Conservation (phyloP, 2,797 vertebrate species). For the Furcifer pardalis region DNA sequence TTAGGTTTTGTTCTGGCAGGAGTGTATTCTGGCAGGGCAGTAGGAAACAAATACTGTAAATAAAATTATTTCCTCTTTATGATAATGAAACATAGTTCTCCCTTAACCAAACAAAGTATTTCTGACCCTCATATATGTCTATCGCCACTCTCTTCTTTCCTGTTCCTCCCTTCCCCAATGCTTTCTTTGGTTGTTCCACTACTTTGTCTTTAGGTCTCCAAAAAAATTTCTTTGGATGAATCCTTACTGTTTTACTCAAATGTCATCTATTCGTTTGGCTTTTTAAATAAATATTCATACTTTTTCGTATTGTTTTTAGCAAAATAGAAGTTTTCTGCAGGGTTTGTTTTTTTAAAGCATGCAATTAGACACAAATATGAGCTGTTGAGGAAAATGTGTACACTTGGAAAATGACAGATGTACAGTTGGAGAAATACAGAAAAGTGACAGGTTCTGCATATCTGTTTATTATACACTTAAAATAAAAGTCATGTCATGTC, state of each 20-base stretch:
- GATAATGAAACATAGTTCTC: conserved; percentile 28
- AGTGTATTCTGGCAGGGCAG: conserved; percentile 37
- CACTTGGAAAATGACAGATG: too few species aligned
- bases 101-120: conserved; percentile 3
- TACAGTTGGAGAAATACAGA: too few species aligned
- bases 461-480: too few species aligned
- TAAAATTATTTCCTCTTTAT: conserved; percentile 50
- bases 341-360: too few species aligned
- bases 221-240: conserved; percentile 37
- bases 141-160: conserved; percentile 26
- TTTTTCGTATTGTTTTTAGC: not conserved
- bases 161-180: not conserved
- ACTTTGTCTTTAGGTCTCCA: conserved; percentile 20
- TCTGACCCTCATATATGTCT: not conserved
- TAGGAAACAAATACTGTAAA: conserved; percentile 42
- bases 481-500: too few species aligned
- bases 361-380: too few species aligned
- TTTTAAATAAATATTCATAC: conserved; percentile 48
- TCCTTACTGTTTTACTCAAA: not conserved
- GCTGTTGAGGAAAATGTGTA: too few species aligned
- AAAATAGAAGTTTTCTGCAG: not conserved
- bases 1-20: conserved; percentile 39
- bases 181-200: not conserved
- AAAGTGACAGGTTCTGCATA: too few species aligned
- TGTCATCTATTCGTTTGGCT: conserved; percentile 27